Percentiles rank a stretch among this genome's conserved stretches.
These are phyloP conservation scores for Tarsius wallacei DNA, from an alignment of 2,797 vertebrate species.

Conservation along the genomic window DNA sequence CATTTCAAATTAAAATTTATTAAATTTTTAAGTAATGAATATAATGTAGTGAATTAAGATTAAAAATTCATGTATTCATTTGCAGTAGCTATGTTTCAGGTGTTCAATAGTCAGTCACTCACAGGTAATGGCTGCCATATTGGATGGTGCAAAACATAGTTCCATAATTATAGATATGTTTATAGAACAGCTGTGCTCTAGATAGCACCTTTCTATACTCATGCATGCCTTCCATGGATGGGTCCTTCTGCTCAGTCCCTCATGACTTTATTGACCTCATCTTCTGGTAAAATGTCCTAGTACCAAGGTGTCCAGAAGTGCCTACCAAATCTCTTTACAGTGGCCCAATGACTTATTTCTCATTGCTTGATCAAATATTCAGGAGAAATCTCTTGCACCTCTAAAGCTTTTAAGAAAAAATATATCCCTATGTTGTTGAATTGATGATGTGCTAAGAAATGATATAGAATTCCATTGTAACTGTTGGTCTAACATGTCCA, in stretches of 20 bases:
- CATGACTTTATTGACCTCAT: conserved; percentile 28
- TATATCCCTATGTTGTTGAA: background rate
- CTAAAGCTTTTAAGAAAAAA: conserved; percentile 50
- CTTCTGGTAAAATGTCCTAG: background rate
- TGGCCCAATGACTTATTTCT: background rate
- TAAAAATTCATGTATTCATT: background rate
- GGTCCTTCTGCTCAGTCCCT: background rate
- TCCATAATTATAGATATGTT: background rate
- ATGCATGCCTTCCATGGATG: background rate
- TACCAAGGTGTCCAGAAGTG: background rate
- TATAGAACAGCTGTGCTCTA: background rate
- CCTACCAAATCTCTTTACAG: background rate
- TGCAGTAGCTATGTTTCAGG: background rate
- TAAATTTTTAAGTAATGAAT: background rate
- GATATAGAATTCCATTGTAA: conserved; percentile 57
- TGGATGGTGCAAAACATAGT: background rate
- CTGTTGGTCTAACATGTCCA: background rate
- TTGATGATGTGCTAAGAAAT: background rate
- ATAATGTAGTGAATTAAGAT: background rate
- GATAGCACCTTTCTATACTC: background rate
- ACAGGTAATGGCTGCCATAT: background rate
- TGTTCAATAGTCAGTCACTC: too few relatives aligned
- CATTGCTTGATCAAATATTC: conserved; percentile 45
- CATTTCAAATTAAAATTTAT: background rate
- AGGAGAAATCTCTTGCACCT: conserved; percentile 34